These are phyloP conservation scores for Rhopalosiphum padi DNA, from an alignment of 1,140 invertebrate species.

Conservation along the genomic window DNA sequence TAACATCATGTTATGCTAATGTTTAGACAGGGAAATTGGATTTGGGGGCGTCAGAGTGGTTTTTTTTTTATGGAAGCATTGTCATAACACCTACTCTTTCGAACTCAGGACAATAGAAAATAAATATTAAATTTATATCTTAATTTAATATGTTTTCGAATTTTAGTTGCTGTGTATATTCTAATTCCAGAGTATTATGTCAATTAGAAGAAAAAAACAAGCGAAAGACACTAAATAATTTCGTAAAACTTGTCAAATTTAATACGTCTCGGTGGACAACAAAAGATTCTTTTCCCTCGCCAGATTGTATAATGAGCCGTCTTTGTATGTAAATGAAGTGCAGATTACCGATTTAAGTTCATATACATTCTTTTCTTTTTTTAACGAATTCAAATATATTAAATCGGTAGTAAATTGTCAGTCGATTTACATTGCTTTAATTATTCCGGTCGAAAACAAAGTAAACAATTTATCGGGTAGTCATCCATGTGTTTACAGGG, in stretches of 20 bases:
- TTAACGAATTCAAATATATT: neutral
- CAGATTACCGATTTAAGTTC: neutral
- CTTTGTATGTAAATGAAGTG: neutral
- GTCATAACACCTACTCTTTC: neutral
- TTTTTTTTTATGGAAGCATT: neutral
- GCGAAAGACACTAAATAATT: neutral
- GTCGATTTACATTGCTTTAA: neutral
- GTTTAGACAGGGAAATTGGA: neutral
- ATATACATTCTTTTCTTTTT: neutral
- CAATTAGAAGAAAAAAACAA: neutral
- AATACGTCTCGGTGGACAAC: neutral
- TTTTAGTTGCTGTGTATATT: neutral
- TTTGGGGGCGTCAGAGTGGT: neutral
- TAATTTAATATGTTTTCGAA: neutral
- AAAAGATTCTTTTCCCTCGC: neutral
- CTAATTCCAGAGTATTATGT: neutral
- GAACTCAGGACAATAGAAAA: neutral
- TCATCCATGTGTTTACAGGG: neutral
- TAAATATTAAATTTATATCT: neutral
- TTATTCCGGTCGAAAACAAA: neutral
- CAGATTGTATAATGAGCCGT: neutral
- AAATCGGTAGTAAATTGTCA: neutral
- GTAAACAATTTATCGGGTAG: neutral
- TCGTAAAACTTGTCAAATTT: neutral
- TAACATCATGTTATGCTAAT: neutral